Percentiles rank a stretch among this genome's conserved stretches.
Evolutionary conservation across 2,113 vertebrate genomes (phyloP).

Genomic region (Apeltes quadracus): DNA sequence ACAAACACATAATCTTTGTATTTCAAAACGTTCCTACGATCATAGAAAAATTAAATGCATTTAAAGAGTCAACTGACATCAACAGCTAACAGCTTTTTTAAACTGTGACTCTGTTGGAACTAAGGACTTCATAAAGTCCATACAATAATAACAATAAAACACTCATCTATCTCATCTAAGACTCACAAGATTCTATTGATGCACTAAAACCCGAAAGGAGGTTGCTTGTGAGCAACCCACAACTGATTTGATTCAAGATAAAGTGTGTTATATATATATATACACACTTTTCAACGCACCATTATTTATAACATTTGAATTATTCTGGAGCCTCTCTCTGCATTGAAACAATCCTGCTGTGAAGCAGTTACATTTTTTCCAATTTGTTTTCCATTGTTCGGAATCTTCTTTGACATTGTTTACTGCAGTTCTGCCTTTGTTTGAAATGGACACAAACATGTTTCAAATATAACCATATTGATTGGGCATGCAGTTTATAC

Average conservation of each 20-base stretch:
- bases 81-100: not conserved
- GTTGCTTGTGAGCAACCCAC: not conserved
- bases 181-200: constrained; percentile 1
- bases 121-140: not conserved
- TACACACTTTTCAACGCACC: not conserved
- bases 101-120: not conserved
- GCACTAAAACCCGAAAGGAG: not conserved
- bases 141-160: not conserved
- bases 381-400: constrained; percentile 20
- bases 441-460: constrained; percentile 10
- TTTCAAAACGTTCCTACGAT: not conserved
- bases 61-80: not conserved
- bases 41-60: not conserved
- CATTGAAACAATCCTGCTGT: not conserved
- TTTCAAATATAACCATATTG: constrained; percentile 35
- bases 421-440: constrained; percentile 18
- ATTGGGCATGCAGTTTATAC: constrained; percentile 43
- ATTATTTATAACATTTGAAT: constrained; percentile 21
- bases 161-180: constrained; percentile 3
- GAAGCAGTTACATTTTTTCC: not conserved
- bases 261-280: not conserved
- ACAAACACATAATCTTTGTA: not conserved
- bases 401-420: constrained; percentile 27
- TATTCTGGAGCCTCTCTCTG: not conserved
- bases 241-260: constrained; percentile 10